Percentiles rank a stretch among this genome's conserved stretches.
Conservation (phyloP, 2,888 invertebrate species). For the Gasteruption jaculator region DNA sequence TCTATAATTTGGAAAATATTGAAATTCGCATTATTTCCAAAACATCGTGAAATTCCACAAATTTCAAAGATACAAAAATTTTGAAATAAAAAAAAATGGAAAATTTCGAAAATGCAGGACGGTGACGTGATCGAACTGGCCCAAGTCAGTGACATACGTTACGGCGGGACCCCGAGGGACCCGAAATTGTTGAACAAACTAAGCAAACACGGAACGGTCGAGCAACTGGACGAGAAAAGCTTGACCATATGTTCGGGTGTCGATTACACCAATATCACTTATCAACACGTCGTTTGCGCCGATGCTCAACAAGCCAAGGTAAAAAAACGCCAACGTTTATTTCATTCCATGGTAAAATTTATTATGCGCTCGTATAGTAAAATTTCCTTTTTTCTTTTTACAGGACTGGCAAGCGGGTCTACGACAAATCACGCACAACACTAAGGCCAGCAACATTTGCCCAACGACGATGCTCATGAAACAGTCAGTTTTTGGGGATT, state of each 20-base stretch:
- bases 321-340: constrained; percentile 16
- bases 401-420: constrained; percentile 91
- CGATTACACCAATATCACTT: constrained; percentile 65
- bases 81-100: not conserved
- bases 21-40: too few species aligned
- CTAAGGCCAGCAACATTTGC: constrained; percentile 94
- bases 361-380: constrained; percentile 2
- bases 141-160: constrained; percentile 49
- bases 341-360: constrained; percentile 1
- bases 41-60: too few species aligned
- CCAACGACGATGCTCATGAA: constrained; percentile 94
- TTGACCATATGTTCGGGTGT: constrained; percentile 63
- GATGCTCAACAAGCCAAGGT: constrained; percentile 61
- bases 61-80: constrained; percentile 8
- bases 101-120: constrained; percentile 30
- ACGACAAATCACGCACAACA: constrained; percentile 89
- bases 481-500: too few species aligned
- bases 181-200: constrained; percentile 54
- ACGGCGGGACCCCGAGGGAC: constrained; percentile 51
- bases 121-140: constrained; percentile 49
- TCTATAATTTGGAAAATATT: too few species aligned
- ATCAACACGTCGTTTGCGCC: constrained; percentile 60
- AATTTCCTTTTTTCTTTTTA: constrained; percentile 11
- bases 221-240: constrained; percentile 59
- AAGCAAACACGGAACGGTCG: constrained; percentile 50